Percentiles rank a stretch among this genome's conserved stretches.
phyloP scores from a whole-genome alignment of 2,888 invertebrate genomes.

The Caenorhabditis afra region DNA sequence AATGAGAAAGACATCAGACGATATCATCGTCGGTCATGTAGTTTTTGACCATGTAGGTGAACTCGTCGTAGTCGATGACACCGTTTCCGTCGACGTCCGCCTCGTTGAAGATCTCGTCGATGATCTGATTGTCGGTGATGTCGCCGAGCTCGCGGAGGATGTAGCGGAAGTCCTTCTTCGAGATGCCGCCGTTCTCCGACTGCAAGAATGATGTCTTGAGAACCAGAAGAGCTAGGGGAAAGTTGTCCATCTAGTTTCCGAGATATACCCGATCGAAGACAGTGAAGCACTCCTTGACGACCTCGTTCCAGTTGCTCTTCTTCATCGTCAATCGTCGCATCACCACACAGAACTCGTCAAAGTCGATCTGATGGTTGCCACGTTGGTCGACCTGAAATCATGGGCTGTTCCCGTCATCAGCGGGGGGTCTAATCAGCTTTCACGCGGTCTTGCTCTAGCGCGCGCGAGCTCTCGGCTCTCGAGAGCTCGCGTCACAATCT shows the following conservation, averaged over 20 bases:
- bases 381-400: constrained; percentile 75
- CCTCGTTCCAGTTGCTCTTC: constrained; percentile 78
- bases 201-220: constrained; percentile 37
- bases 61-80: constrained; percentile 79
- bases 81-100: constrained; percentile 79
- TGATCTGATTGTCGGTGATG: constrained; percentile 74
- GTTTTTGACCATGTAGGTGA: constrained; percentile 78
- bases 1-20: too few relatives aligned
- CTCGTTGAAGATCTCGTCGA: constrained; percentile 78
- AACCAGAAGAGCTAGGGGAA: not conserved
- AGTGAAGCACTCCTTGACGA: constrained; percentile 77
- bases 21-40: constrained; percentile 80
- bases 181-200: constrained; percentile 76
- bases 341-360: constrained; percentile 77
- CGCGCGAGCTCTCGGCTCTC: too few relatives aligned
- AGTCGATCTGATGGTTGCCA: constrained; percentile 80
- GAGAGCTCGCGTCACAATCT: too few relatives aligned
- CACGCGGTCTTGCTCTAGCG: too few relatives aligned
- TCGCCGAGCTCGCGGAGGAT: constrained; percentile 78
- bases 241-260: not conserved
- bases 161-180: constrained; percentile 78
- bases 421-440: too few relatives aligned
- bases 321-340: constrained; percentile 77
- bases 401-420: not conserved
- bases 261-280: constrained; percentile 77